Evolutionary conservation across 1,140 invertebrate species (phyloP), one percentile per base, ranked within the genome.

Genomic region (Stegodyphus mimosarum): DNA sequence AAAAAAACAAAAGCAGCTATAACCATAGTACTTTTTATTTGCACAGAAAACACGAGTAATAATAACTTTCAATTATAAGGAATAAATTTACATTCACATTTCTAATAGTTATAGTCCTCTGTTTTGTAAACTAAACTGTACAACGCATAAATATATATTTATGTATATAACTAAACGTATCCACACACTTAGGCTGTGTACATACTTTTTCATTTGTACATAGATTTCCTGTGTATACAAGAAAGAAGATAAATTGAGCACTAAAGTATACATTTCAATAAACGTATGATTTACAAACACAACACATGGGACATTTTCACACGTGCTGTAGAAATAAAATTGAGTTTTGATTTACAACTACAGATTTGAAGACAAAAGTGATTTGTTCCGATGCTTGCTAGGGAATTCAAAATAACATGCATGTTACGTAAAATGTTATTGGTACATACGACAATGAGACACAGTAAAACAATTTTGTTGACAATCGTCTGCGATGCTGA

Each of bases 11-110:
- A 33, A 33, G 33, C 33, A 76, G 48, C 50, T 70, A 79, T 79
- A 79, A 70, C 52, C 77, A 70, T 79, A 79, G 70, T 69, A 79
- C 66, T 79, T 79, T 76, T 79, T 79, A 79, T 79, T 79, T 70
- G 64, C 77, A 79, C 77, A 79, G 64, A 79, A 79, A 79, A 79
- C 77, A 79, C 77, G 69, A 78, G 15, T 73, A 73, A 73, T 76
- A 69, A 67, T 55, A 51, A 69, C 69, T 79, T 52, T 18, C 64
- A 52, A 70, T 69, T 79, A 53, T 79, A 69, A 66, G 75, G 66
- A 79, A 79, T 79, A 79, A 79, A 79, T 49, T 79, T 69, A 33
- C 33, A 33, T 33, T 33, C 33, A 33, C 33, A 33, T 33, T 33
- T 33, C 77, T 79, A 79, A 70, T 52, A 79, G 53, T 53, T 52